Percentiles rank a stretch among this genome's conserved stretches.
phyloP scores from a whole-genome alignment of 2,113 vertebrate genomes.

The Daboia siamensis region DNA sequence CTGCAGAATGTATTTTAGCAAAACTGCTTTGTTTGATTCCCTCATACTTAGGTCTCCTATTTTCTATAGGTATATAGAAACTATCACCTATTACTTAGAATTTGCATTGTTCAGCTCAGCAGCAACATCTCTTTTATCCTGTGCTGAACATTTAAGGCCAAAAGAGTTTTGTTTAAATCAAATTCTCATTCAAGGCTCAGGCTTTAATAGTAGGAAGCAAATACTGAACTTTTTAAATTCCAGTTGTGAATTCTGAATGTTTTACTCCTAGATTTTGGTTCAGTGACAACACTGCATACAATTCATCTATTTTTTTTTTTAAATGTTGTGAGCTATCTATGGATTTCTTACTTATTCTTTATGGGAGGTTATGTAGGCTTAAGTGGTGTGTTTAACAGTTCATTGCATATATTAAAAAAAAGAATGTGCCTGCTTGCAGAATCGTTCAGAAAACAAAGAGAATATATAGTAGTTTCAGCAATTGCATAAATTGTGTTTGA shows the following conservation, averaged over 20 bases:
- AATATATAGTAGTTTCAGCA: constrained; percentile 18
- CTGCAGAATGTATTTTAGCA: background rate
- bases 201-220: constrained; percentile 47
- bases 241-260: background rate
- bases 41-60: constrained; percentile 32
- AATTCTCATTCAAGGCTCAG: constrained; percentile 29
- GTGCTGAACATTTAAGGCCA: constrained; percentile 22
- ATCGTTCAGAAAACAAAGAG: background rate
- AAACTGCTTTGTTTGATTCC: background rate
- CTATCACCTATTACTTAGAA: background rate
- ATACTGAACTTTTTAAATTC: background rate
- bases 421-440: constrained; percentile 54
- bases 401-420: constrained; percentile 37
- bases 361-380: background rate
- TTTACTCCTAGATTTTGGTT: background rate
- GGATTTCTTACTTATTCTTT: constrained; percentile 18
- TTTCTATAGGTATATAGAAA: constrained; percentile 66
- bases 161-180: constrained; percentile 46
- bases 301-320: background rate
- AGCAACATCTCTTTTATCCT: constrained; percentile 17
- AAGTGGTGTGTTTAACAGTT: constrained; percentile 10
- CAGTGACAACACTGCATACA: background rate
- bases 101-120: background rate
- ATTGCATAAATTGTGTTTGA: constrained; percentile 40
- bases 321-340: background rate